Percentiles rank a stretch among this genome's conserved stretches.
Evolutionary conservation across 2,888 invertebrate species (phyloP).

Genomic region (Zygaena filipendulae): DNA sequence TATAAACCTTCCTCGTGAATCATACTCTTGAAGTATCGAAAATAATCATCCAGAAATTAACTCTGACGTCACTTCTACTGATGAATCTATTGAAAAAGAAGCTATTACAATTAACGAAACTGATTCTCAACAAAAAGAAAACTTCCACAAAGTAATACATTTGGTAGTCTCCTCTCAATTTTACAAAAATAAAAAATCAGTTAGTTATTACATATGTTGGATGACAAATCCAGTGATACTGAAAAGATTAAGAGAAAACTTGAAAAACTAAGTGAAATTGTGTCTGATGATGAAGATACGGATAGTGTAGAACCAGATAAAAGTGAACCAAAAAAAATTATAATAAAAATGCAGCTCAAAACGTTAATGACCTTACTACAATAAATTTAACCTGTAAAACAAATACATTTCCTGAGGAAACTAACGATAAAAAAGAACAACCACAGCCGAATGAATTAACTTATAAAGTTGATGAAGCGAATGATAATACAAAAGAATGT

Average conservation of each 20-base stretch:
- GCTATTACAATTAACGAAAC: conserved; percentile 20
- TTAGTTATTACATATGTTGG: conserved; percentile 47
- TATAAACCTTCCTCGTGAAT: too few relatives aligned
- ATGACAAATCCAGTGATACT: conserved; percentile 44
- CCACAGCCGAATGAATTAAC: background rate
- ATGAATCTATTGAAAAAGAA: conserved; percentile 19
- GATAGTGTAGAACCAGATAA: conserved; percentile 12
- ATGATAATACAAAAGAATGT: too few relatives aligned
- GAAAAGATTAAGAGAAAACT: conserved; percentile 68
- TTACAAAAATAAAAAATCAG: conserved; percentile 60
- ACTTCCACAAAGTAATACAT: conserved; percentile 25
- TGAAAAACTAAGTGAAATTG: conserved; percentile 65
- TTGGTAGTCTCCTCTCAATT: conserved; percentile 42
- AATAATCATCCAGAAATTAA: conserved; percentile 30
- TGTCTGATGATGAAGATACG: conserved; percentile 56
- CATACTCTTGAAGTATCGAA: conserved; percentile 41
- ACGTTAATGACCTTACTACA: too few relatives aligned
- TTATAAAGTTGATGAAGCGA: background rate
- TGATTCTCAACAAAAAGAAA: conserved; percentile 20
- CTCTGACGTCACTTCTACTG: conserved; percentile 35
- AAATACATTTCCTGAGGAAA: too few relatives aligned
- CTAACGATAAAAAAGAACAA: background rate
- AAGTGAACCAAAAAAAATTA: too few relatives aligned
- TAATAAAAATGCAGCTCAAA: too few relatives aligned
- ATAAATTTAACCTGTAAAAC: too few relatives aligned